phyloP scores from a whole-genome alignment of 2,888 invertebrate species.

The Ellobium chinense region DNA sequence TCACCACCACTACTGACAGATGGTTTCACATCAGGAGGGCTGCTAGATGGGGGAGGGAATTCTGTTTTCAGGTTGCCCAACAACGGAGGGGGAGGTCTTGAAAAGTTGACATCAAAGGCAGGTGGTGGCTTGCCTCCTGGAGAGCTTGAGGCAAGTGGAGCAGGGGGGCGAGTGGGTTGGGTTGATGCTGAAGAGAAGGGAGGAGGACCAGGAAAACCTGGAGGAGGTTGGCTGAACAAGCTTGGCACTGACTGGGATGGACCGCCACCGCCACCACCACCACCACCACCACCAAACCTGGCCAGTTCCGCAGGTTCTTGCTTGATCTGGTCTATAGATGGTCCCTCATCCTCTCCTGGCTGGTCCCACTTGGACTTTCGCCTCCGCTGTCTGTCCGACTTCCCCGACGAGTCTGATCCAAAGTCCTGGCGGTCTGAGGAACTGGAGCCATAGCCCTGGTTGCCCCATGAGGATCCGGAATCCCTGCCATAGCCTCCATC shows the following conservation, averaged over 20 bases:
- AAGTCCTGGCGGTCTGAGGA: conserved; percentile 27
- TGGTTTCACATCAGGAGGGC: conserved; percentile 20
- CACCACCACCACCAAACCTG: conserved; percentile 5
- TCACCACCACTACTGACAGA: conserved; percentile 5
- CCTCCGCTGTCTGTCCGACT: conserved; percentile 44
- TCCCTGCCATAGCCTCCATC: conserved; percentile 22
- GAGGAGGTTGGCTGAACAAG: conserved; percentile 41
- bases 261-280: not conserved
- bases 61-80: conserved; percentile 34
- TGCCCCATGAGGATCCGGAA: conserved; percentile 23
- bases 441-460: conserved; percentile 13
- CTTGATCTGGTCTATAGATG: conserved; percentile 3
- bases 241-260: conserved; percentile 25
- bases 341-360: conserved; percentile 42
- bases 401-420: conserved; percentile 24
- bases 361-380: conserved; percentile 51
- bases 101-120: conserved; percentile 30
- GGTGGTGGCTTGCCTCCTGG: conserved; percentile 2
- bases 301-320: not conserved
- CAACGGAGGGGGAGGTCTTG: conserved; percentile 37
- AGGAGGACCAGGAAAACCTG: conserved; percentile 31
- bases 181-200: not conserved
- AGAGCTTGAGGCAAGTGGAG: not conserved
- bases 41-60: not conserved
- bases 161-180: not conserved